Base-by-base conservation (phyloP, 2,113 vertebrate genomes). In the Todiramphus chloris region DNA sequence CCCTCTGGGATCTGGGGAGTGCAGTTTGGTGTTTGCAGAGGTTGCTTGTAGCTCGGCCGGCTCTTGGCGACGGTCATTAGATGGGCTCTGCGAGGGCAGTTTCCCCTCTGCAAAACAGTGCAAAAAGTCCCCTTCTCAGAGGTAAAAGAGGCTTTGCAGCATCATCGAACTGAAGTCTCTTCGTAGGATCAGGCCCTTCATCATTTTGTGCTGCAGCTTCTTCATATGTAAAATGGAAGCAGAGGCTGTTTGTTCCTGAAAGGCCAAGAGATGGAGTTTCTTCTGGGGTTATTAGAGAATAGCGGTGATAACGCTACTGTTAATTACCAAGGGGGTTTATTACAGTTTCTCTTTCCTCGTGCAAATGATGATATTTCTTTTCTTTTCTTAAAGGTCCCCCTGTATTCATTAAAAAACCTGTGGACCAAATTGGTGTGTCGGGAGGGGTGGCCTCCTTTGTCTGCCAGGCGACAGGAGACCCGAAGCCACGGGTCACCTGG, bases 401-500 rank as follows among this genome's bases (percentile, higher is more conserved):
- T 31, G 98, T 98, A 87, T 99, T 99, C 97, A 99, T 99, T 77
- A 99, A 99, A 87, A 98, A 98, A 60, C 99, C 99, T 15, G 98
- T 98, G 62, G 99, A 99, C 98, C 99, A 99, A 98, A 99, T 99
- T 1, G 99, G 99, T 0, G 99, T 99, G 92, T 99, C 99, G 0
- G 99, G 99, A 88, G 99, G 99, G 5, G 99, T 99, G 94, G 99
- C 99, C 44, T 99, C 99, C 90, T 99, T 99, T 3, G 99, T 99
- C n/a, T 99, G 99, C 97, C 99, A 99, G 94, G 99, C 99, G 2
- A 98, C 98, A 0, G 99, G 99, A 2, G 99, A 99, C 94, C 99
- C 99, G 30, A 99, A 99, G 96, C 99, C 99, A 2, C 98, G 98
- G 66, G 99, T 99, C 74, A 99, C 99, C 92, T 99, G 99, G 99